Evolutionary conservation across 2,888 invertebrate species (phyloP), one percentile per base, ranked within the genome.

Genomic region (Apodemia zela): DNA sequence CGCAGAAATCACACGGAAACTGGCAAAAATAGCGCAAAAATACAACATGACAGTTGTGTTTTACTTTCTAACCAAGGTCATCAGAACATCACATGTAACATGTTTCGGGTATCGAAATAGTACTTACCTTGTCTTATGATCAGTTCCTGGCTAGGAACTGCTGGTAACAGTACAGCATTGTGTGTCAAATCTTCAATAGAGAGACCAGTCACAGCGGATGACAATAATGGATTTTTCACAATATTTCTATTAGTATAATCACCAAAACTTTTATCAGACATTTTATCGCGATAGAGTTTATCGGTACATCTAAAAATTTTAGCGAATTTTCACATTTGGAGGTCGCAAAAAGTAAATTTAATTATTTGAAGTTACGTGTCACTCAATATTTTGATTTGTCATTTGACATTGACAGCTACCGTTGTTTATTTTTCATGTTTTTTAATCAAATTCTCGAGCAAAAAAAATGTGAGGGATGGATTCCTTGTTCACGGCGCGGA

Each of bases 151-250:
- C 76, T 80, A 66, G 81, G 83, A 66, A 84, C 78, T 72, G 94
- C 95, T 73, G 96, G 96, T 77, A 96, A 88, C 75, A 96, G 85
- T 67, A 96, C 87, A 65, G 95, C 94, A 84, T 94, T 94, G 79
- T 95, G 94, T 70, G 94, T 93, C 87, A 95, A 94, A 84, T 95
- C 95, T 73, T 96, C 96, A 63, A 94, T 93, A 15, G 95, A 94
- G 71, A 94, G 93, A 63, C 95, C 95, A 71, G 94, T 94, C 68
- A 95, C 95, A 66, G 96, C 95, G 63, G 94, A 94, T 72, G 94
- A 95, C 68, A 96, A 90, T 73, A 96, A 90, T 38, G 96, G 94
- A 86, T 96, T 96, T 92, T 89, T 90, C 76, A 91, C 85, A 67
- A 85, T 77, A 79, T 82, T 85, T 79, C 82, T 83, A 72, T 80